phyloP scores from a whole-genome alignment of 2,113 vertebrate species.

The Datnioides undecimradiatus region DNA sequence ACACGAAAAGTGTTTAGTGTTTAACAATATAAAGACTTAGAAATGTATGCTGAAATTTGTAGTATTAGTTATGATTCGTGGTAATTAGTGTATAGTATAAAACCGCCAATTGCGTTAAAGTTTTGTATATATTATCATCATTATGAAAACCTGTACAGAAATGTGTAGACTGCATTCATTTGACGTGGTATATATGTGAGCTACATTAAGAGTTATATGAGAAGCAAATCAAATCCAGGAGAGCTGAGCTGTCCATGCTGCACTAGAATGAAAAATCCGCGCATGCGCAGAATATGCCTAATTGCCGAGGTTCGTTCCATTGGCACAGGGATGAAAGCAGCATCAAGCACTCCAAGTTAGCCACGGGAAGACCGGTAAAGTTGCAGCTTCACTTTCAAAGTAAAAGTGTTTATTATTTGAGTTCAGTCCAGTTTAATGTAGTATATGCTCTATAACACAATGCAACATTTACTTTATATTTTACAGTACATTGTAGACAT shows the following conservation, averaged over 20 bases:
- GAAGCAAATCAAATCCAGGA: neutral
- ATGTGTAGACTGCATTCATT: neutral
- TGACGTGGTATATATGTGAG: no score
- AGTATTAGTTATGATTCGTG: neutral
- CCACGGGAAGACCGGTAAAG: neutral
- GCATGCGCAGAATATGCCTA: conserved; percentile 73
- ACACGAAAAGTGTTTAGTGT: neutral
- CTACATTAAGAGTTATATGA: neutral
- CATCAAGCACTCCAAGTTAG: conserved; percentile 15
- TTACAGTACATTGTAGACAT: no score
- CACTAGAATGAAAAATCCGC: conserved; percentile 56
- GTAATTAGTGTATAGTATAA: neutral
- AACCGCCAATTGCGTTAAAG: neutral
- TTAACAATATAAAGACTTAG: neutral
- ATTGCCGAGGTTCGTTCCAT: conserved; percentile 67
- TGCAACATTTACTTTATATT: no score
- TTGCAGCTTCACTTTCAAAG: conserved; percentile 1
- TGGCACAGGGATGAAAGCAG: conserved; percentile 28
- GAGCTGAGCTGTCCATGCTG: conserved; percentile 14
- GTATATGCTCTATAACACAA: no score
- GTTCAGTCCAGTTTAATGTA: no score
- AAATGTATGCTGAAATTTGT: no score
- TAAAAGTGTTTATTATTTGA: conserved; percentile 28
- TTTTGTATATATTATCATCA: neutral
- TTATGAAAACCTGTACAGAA: neutral